A percentile compares a stretch with the other conserved stretches of the same genome.
phyloP scores from a whole-genome alignment of 2,888 invertebrate species.

The Piscicola geometra region DNA sequence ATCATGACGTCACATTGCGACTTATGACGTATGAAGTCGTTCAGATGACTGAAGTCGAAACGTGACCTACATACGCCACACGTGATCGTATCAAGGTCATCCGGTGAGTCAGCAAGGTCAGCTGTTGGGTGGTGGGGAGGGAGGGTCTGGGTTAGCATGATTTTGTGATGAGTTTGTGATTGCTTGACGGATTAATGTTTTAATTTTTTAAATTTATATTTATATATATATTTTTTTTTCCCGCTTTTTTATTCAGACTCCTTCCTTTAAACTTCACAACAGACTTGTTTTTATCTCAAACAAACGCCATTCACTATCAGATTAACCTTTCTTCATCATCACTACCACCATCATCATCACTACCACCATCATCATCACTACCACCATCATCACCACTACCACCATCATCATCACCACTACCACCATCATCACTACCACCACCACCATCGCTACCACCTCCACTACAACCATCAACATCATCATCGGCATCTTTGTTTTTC shows the following conservation, averaged over 20 bases:
- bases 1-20: neutral
- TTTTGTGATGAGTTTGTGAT: neutral
- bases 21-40: neutral
- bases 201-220: neutral
- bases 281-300: neutral
- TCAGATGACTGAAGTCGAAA: neutral
- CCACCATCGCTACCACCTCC: too few species aligned
- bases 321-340: neutral
- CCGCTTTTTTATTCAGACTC: neutral
- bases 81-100: neutral
- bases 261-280: neutral
- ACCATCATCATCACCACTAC: too few species aligned
- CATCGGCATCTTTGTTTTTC: too few species aligned
- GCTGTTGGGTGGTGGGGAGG: too few species aligned
- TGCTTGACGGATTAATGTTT: neutral
- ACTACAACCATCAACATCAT: too few species aligned
- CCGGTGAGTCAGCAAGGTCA: too few species aligned
- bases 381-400: too few species aligned
- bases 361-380: neutral
- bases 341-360: neutral
- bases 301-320: slow-evolving; percentile 3
- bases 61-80: neutral
- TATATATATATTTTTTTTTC: neutral
- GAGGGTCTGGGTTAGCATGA: too few species aligned
- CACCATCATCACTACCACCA: too few species aligned